Evolutionary conservation across 2,797 vertebrate species (phyloP), one percentile per base, ranked within the genome.

Genomic region (Coregonus ussuriensis): DNA sequence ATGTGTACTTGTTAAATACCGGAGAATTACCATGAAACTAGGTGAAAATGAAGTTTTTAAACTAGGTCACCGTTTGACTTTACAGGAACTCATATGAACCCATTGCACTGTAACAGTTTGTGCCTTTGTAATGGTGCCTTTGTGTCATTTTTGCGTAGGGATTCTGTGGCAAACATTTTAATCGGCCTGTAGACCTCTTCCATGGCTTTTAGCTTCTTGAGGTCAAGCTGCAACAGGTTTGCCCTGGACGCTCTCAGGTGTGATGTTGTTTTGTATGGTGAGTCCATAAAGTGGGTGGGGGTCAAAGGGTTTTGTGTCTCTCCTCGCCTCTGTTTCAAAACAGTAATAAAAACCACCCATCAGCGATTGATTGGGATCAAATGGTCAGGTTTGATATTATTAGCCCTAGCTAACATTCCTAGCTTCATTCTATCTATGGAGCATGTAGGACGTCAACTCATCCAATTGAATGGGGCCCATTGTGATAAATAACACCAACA

Each of bases 151-250:
- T 89, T 84, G 76, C 81, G 70, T 18, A 87, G 77, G 70, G 56
- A 37, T 54, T 72, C 18, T 1, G 3, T 72, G 13, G 75, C 56
- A 74, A 75, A 33, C 5, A 29, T 29, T 53, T 21, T 16, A 4
- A 51, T 54, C n/a, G 75, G 13, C 5, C 18, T 33, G 54, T 13
- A 1, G 1, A 33, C 75, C 71, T 65, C 71, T 71, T 75, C 53
- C 11, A 1, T 79, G 77, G 79, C 81, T 72, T n/a, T 0, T 72
- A 71, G 68, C 79, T 18, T 78, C 77, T 79, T 9, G 2, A 47
- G 77, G 82, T 85, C 80, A 77, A 77, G 51, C 47, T 35, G 54
- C 1, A 54, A 73, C 90, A 89, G 73, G 90, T 90, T 81, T 88
- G 82, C 82, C 78, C 74, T 3, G 0, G 63, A 56, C 83, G 80